phyloP scores from a whole-genome alignment of 2,797 vertebrate species.

The Lagocephalus sceleratus region DNA sequence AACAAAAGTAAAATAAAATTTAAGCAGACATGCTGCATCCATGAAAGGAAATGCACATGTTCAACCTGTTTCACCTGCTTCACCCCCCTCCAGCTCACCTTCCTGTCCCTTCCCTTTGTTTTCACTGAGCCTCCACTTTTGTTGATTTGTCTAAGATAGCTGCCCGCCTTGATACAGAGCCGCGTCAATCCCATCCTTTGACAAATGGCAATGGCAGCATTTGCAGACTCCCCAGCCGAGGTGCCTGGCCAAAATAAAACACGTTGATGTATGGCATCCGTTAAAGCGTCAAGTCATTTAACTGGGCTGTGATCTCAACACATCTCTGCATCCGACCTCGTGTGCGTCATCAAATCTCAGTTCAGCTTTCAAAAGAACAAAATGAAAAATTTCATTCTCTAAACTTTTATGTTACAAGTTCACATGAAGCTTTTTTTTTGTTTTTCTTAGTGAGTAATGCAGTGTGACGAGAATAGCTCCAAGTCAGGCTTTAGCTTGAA shows the following conservation, averaged over 20 bases:
- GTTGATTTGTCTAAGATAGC: conserved; percentile 57
- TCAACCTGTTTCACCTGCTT: no score
- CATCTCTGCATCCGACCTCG: conserved; percentile 9
- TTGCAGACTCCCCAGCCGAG: conserved; percentile 66
- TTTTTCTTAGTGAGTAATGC: no score
- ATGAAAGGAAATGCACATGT: no score
- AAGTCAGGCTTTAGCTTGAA: no score
- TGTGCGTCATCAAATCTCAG: conserved; percentile 15
- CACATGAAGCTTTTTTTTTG: no score
- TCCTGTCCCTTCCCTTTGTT: conserved; percentile 22
- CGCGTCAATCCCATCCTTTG: conserved; percentile 68
- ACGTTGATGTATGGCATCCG: conserved; percentile 72
- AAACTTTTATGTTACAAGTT: no score
- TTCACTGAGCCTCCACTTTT: conserved; percentile 55
- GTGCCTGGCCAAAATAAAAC: conserved; percentile 53
- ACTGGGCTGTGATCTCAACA: conserved; percentile 25
- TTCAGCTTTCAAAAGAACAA: neutral
- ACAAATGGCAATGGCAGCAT: conserved; percentile 68
- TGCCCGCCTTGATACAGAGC: conserved; percentile 57
- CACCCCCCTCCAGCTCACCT: no score
- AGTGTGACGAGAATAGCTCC: no score
- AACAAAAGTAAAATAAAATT: no score
- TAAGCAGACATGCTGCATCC: no score
- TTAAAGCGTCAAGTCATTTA: conserved; percentile 63
- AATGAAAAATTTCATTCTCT: no score